Percentiles rank a stretch among this genome's conserved stretches.
phyloP scores from a whole-genome alignment of 2,113 vertebrate genomes.

The Salminus brasiliensis region DNA sequence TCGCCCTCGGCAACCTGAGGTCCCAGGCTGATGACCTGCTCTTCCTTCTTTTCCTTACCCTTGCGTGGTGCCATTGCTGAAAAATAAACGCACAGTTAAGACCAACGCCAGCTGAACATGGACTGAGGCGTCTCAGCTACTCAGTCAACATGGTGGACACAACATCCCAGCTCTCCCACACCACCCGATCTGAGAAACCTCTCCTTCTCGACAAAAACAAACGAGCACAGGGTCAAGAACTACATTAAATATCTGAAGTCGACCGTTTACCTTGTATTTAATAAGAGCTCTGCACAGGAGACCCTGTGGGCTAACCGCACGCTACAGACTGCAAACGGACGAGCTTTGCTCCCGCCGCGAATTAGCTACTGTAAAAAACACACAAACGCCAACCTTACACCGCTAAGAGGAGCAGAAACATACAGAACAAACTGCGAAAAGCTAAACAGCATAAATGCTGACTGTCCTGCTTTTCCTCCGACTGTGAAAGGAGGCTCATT shows the following conservation, averaged over 20 bases:
- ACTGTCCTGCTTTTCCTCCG: too few species aligned
- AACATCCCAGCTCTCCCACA: not conserved
- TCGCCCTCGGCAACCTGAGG: slow-evolving; percentile 98
- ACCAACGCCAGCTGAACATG: not conserved
- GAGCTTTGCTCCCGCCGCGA: not conserved
- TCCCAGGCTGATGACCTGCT: slow-evolving; percentile 97
- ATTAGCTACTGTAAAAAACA: not conserved
- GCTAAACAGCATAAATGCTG: not conserved
- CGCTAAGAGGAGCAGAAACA: not conserved
- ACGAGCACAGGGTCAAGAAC: too few species aligned
- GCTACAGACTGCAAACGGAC: not conserved
- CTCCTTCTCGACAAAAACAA: not conserved
- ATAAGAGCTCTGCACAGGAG: too few species aligned
- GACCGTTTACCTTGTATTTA: too few species aligned
- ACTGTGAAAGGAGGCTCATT: not conserved
- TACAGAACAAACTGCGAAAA: not conserved
- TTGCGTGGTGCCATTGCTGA: slow-evolving; percentile 98
- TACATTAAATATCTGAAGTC: too few species aligned
- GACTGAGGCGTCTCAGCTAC: too few species aligned
- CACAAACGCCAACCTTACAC: not conserved
- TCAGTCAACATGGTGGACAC: too few species aligned
- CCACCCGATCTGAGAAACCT: not conserved
- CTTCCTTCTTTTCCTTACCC: slow-evolving; percentile 99
- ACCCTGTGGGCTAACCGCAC: too few species aligned
- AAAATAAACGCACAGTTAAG: not conserved